These are phyloP conservation scores for Gymnarchus niloticus DNA, from an alignment of 2,113 vertebrate species.

Conservation along the genomic window DNA sequence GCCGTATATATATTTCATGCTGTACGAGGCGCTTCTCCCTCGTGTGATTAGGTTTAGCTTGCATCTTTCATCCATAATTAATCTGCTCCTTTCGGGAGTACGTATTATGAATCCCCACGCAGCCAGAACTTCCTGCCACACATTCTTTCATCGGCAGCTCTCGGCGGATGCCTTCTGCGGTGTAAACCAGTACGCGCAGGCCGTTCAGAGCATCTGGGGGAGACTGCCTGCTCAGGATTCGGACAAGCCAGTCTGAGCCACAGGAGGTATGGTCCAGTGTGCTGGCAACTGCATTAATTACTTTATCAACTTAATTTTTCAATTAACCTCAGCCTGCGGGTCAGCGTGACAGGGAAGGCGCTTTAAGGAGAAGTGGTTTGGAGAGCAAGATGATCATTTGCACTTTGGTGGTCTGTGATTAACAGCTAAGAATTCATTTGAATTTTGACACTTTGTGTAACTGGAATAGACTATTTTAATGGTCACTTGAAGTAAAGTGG, in stretches of 20 bases:
- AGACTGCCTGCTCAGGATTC: constrained; percentile 1
- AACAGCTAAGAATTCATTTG: too few relatives aligned
- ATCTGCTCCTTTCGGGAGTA: constrained; percentile 55
- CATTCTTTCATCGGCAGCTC: constrained; percentile 22
- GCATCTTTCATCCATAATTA: constrained; percentile 66
- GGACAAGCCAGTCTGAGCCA: constrained; percentile 37
- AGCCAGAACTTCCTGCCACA: constrained; percentile 26
- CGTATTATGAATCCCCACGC: constrained; percentile 52
- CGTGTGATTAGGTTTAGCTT: constrained; percentile 50
- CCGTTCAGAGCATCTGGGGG: background rate
- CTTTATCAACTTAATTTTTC: constrained; percentile 57
- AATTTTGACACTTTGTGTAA: constrained; percentile 13
- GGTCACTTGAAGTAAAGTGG: background rate
- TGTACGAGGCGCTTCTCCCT: constrained; percentile 49
- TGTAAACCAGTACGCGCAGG: background rate
- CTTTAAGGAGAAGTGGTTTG: background rate
- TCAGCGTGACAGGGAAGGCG: constrained; percentile 18
- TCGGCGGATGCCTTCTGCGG: background rate
- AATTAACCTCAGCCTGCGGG: constrained; percentile 60
- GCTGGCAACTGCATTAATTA: constrained; percentile 66
- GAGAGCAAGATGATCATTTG: background rate
- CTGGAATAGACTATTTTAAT: constrained; percentile 23
- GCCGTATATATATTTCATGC: constrained; percentile 65
- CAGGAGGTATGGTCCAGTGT: constrained; percentile 28
- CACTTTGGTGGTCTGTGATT: background rate